Conservation (phyloP, 2,113 vertebrate species). For the Tyrannus savana region DNA sequence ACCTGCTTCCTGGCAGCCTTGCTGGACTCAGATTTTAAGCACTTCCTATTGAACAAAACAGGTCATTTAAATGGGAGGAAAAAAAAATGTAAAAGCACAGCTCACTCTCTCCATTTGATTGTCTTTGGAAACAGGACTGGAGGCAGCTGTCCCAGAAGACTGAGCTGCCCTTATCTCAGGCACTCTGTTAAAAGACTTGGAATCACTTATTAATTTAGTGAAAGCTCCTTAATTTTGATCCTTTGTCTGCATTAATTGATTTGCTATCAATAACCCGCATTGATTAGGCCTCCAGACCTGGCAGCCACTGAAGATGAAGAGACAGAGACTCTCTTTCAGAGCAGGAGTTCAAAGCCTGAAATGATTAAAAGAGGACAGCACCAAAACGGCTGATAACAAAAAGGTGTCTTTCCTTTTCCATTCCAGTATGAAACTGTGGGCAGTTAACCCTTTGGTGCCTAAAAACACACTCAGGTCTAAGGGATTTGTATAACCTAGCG, state of each 20-base stretch:
- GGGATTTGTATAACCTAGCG: background rate
- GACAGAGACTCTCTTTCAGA: slow-evolving; percentile 53
- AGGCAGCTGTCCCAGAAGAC: slow-evolving; percentile 64
- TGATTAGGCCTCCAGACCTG: slow-evolving; percentile 65
- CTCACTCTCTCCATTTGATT: background rate
- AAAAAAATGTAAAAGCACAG: background rate
- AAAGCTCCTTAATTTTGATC: slow-evolving; percentile 69
- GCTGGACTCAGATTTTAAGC: slow-evolving; percentile 25
- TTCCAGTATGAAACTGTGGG: background rate
- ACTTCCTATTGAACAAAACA: slow-evolving; percentile 1
- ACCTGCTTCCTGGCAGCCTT: background rate
- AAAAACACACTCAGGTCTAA: background rate
- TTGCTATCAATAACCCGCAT: slow-evolving; percentile 74
- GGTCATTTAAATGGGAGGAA: slow-evolving; percentile 24
- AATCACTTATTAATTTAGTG: slow-evolving; percentile 75
- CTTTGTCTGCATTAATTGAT: slow-evolving; percentile 73
- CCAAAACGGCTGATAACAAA: slow-evolving; percentile 60
- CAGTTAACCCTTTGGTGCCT: slow-evolving; percentile 50
- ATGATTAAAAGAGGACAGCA: slow-evolving; percentile 52
- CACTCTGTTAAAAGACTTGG: slow-evolving; percentile 66
- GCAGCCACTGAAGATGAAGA: slow-evolving; percentile 55
- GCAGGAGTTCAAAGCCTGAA: slow-evolving; percentile 60
- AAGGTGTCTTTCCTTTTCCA: slow-evolving; percentile 40
- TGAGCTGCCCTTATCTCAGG: slow-evolving; percentile 61
- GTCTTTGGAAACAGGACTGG: slow-evolving; percentile 45